Conservation (phyloP, 2,888 invertebrate species). For the Caenorhabditis parvicauda region DNA sequence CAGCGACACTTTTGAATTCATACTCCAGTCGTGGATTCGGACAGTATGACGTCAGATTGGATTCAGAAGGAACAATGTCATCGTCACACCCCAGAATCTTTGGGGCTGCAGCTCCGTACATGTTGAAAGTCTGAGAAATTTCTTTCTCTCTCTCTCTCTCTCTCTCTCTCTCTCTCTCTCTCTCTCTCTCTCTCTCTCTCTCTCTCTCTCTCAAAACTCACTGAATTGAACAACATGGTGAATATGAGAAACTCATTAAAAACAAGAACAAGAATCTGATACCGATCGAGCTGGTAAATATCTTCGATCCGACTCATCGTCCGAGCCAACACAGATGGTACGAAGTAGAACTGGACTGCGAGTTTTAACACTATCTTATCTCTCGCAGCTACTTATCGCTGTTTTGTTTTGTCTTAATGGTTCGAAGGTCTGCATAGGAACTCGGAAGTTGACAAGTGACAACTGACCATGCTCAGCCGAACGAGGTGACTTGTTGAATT, state of each 20-base stretch:
- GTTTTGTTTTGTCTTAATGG: too few relatives aligned
- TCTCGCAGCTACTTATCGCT: too few relatives aligned
- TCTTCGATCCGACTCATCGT: constrained; percentile 31
- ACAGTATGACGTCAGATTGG: constrained; percentile 33
- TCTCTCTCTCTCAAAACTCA: constrained; percentile 4
- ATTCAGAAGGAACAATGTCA: too few relatives aligned
- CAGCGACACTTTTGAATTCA: constrained; percentile 38
- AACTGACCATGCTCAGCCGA: too few relatives aligned
- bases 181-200: background rate
- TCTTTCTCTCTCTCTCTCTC: background rate
- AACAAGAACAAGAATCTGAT: constrained; percentile 35
- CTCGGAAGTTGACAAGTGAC: too few relatives aligned
- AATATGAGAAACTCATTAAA: constrained; percentile 47
- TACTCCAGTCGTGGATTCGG: constrained; percentile 25
- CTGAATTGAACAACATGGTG: constrained; percentile 46
- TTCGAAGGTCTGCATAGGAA: too few relatives aligned
- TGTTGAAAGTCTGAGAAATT: constrained; percentile 48
- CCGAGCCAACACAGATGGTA: too few relatives aligned
- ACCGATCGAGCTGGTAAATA: constrained; percentile 40
- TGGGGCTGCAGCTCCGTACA: constrained; percentile 41
- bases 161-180: background rate
- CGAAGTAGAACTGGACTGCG: too few relatives aligned
- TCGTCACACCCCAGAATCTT: constrained; percentile 31
- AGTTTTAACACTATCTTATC: too few relatives aligned
- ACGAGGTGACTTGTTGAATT: too few relatives aligned